These are phyloP conservation scores for Anoura caudifer DNA, from an alignment of 2,113 vertebrate species.

Conservation along the genomic window DNA sequence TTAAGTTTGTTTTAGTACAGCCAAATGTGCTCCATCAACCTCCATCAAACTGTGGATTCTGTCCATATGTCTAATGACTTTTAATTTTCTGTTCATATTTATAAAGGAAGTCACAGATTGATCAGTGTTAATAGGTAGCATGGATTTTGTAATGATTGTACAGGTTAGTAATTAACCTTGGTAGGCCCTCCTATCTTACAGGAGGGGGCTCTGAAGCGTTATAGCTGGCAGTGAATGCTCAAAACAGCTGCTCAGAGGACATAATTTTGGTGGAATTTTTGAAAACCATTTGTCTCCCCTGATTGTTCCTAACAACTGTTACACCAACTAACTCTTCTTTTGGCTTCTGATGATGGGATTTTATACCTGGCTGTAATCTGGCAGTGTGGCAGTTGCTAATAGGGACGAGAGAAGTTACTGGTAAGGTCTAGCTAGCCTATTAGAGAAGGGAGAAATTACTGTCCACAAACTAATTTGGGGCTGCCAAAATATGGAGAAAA, in stretches of 20 bases:
- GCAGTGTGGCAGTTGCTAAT: not conserved
- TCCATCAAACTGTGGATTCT: slow-evolving; percentile 41
- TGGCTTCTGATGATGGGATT: not conserved
- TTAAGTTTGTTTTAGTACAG: slow-evolving; percentile 24
- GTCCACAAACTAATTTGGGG: not conserved
- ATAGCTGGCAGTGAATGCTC: not conserved
- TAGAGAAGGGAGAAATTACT: not conserved
- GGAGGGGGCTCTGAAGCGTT: not conserved
- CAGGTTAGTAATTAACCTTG: not conserved
- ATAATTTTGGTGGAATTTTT: not conserved
- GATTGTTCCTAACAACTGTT: not conserved
- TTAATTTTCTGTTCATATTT: slow-evolving; percentile 21
- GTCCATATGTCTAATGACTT: not conserved
- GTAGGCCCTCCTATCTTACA: not conserved
- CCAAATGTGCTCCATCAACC: slow-evolving; percentile 3
- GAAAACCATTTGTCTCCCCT: not conserved
- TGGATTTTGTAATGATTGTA: not conserved
- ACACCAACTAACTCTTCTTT: not conserved
- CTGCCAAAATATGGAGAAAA: not conserved
- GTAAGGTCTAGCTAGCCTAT: not conserved
- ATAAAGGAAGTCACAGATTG: slow-evolving; percentile 11
- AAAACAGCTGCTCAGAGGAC: not conserved
- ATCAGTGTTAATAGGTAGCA: not conserved
- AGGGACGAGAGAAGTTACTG: not conserved
- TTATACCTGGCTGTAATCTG: not conserved